A percentile compares a stretch with the other conserved stretches of the same genome.
Evolutionary conservation across 2,113 vertebrate species (phyloP).

Genomic region (Pedetes capensis): DNA sequence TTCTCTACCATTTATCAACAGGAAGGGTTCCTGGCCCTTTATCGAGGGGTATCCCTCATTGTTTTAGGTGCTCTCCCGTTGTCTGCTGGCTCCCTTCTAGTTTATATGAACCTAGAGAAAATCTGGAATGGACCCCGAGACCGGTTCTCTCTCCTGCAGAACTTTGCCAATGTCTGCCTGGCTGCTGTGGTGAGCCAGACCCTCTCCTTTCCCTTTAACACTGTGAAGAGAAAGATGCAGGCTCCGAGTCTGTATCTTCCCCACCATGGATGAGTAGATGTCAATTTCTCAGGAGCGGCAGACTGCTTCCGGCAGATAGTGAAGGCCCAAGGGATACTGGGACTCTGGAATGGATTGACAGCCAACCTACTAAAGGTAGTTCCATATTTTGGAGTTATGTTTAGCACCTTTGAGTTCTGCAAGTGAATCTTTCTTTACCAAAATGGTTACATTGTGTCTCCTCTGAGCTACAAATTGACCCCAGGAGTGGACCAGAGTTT

Average conservation of each 20-base stretch:
- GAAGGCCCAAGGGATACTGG: conserved; percentile 90
- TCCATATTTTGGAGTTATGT: conserved; percentile 95
- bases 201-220: conserved; percentile 96
- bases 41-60: conserved; percentile 93
- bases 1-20: conserved; percentile 89
- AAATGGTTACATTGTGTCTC: conserved; percentile 96
- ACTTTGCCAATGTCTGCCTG: conserved; percentile 93
- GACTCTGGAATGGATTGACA: conserved; percentile 93
- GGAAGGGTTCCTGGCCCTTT: conserved; percentile 91
- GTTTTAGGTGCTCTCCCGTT: conserved; percentile 96
- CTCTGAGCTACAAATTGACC: conserved; percentile 90
- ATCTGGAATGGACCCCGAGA: conserved; percentile 91
- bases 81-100: conserved; percentile 92
- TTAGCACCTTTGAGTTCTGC: conserved; percentile 94
- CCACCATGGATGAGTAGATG: conserved; percentile 89
- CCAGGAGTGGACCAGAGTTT: conserved; percentile 97
- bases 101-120: conserved; percentile 93
- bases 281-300: conserved; percentile 90
- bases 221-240: conserved; percentile 98
- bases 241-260: conserved; percentile 90
- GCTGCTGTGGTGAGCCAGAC: conserved; percentile 92
- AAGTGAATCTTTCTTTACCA: conserved; percentile 94
- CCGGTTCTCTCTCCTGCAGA: conserved; percentile 92
- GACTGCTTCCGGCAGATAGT: conserved; percentile 94
- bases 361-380: conserved; percentile 99